Evolutionary conservation across 2,888 invertebrate genomes (phyloP), one percentile per base, ranked within the genome.

Genomic region (Napeogenes sylphis): DNA sequence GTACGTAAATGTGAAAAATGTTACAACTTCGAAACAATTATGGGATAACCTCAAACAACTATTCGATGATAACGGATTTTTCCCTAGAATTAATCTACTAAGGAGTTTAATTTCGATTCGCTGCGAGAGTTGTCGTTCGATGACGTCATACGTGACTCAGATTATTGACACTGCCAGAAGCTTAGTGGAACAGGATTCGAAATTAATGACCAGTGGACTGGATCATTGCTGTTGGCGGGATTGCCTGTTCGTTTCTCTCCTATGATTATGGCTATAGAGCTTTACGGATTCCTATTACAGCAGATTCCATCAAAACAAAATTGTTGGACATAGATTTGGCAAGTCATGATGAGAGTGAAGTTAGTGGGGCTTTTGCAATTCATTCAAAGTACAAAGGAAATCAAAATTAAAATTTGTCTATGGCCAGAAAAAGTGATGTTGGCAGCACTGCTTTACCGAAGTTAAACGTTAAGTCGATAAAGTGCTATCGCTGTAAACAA

Each of bases 131-230:
- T 62, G 57, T 46, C 32, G n/a, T 30, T 58, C 62, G 46, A 62
- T 55, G 55, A 62, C 62, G 12, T 51, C 38, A 12, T 58, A 62
- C 46, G 46, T 61, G 6, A 61, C n/a, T 32, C 66, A 70, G 38
- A 45, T 70, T 3, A 61, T 68, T 4, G 68, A 69, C 33, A 69
- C 67, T 5, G 64, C 67, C 69, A 69, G 35, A 65, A 57, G 59
- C 47, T 70, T n/a, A 66, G 56, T 30, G 65, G 68, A 8, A 70
- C 65, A 12, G 68, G 69, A 0, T 71, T 71, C 58, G 56, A 65
- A 6, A 70, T 69, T 0, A 65, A 45, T 4, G 70, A 71, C 4
- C 57, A 69, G 13, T 69, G 68, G 65, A 64, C 68, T 3, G 70
- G 67, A 14, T 68, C 59, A 10, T 57, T 71, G n/a, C 10, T 71